Evolutionary conservation across 2,113 vertebrate species (phyloP), one percentile per base, ranked within the genome.

Genomic region (Phalacrocorax pelagicus): DNA sequence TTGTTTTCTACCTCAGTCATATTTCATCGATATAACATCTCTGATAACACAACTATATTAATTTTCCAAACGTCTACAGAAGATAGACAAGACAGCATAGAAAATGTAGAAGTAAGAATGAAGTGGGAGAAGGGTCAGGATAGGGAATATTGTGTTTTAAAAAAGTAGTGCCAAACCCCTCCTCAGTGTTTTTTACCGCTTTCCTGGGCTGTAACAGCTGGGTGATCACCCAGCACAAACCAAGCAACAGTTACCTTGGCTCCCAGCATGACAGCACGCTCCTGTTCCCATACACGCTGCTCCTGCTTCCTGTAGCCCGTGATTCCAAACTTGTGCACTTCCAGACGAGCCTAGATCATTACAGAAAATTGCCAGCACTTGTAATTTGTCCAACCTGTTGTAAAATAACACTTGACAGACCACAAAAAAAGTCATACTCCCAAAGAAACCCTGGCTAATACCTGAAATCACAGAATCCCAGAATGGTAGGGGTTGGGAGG

Each of bases 281-380:
- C 99, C 97, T 96, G 98, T 44, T 99, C 99, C 96, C 99, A 98
- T 8, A 98, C 19, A 4, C 99, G 98, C 93, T 99, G 99, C 49
- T 99, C 98, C 83, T 99, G 98, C 97, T 99, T 99, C 95, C 98
- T 98, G 36, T 99, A 99, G 22, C 99, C 99, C 1, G 98, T 99
- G 97, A 99, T 99, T 57, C 99, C 99, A 97, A 99, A 99, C 11
- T 98, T 98, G 97, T 99, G 99, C 59, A 99, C 99, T 96, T 99
- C 99, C 89, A 99, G 94, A 23, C 99, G 99, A 77, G 99, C 99
- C 99, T 99, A 88, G 36, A 69, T 66, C 14, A 10, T 93, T 17
- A 62, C 19, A 83, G 61, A 38, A 70, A 82, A 70, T 14, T n/a
- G 27, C 34, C 36, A 63, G 10, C 18, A 38, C 44, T 89, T 11